These are phyloP conservation scores for Anthopleura xanthogrammica DNA, from an alignment of 92 coral and sea anemone species.

Conservation along the genomic window DNA sequence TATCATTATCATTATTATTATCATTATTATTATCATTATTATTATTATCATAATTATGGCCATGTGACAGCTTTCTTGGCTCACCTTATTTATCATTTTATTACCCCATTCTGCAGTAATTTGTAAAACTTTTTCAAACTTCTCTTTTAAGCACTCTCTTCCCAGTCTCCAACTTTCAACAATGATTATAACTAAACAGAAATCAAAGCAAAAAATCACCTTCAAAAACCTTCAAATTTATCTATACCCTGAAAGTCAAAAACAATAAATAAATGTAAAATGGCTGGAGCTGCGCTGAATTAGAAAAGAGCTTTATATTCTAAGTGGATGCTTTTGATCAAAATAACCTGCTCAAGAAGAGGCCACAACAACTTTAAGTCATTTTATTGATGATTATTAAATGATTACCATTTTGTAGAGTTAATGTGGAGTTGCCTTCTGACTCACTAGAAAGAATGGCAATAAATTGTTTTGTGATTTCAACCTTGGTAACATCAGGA, in stretches of 20 bases:
- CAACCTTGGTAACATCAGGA: conserved; percentile 1
- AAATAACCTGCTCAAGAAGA: too few relatives aligned
- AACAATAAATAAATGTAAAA: too few relatives aligned
- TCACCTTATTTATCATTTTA: conserved; percentile 7
- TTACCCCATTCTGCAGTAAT: conserved; percentile 15
- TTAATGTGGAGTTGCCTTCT: background rate
- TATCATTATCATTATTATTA: too few relatives aligned
- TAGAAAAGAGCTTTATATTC: too few relatives aligned
- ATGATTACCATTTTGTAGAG: conserved; percentile 1
- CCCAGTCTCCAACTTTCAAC: conserved; percentile 33
- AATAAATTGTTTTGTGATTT: conserved; percentile 10
- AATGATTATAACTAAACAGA: conserved; percentile 19
- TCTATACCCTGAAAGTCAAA: too few relatives aligned
- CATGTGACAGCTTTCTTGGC: background rate
- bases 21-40: too few relatives aligned
- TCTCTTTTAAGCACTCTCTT: conserved; percentile 28
- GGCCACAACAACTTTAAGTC: too few relatives aligned
- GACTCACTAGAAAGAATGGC: background rate
- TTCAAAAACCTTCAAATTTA: background rate
- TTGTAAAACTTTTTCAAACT: conserved; percentile 8
- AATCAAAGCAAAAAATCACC: background rate
- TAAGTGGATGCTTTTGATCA: too few relatives aligned
- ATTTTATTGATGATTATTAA: too few relatives aligned
- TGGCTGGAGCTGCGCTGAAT: too few relatives aligned
- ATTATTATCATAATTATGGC: too few relatives aligned